Evolutionary conservation across 2,797 vertebrate species (phyloP), one percentile per base, ranked within the genome.

Genomic region (Notolepis coatsorum): DNA sequence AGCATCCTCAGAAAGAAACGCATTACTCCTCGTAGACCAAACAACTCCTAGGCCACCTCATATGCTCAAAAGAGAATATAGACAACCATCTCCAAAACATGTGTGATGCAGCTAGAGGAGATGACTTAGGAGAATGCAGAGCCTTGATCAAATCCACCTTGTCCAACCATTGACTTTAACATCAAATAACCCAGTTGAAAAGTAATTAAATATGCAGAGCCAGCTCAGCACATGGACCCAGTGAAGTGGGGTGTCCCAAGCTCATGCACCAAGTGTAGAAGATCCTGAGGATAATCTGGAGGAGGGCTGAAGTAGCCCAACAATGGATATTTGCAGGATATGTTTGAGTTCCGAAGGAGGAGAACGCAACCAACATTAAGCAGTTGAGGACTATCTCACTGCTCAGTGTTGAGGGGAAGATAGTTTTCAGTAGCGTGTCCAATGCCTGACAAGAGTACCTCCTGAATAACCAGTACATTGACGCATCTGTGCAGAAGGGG

Each of bases 391-490:
- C 13, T 1, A n/a, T 47, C 24, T 47, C 45, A 2, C 12, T 47
- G 12, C 45, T 43, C 15, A 30, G 15, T 25, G 38, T 43, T 24
- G n/a, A 68, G 23, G 35, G 43, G 5, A 61, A 68, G 18, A 47
- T 60, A 12, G 60, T 68, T 15, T 68, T 68, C 20, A 56, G 18
- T 4, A 58, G 48, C 1, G 10, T 51, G 7, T 20, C 47, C 2
- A 41, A 23, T 10, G 37, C 10, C 23, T 65, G 10, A 41, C 20
- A 2, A n/a, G 38, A 18, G 7, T 65, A 12, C 20, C 53, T 58
- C 12, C n/a, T 65, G 45, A 15, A 5, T 33, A 58, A 65, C n/a
- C 18, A 18, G 4, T 66, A 42, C 53, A 65, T 56, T 5, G 42
- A 33, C 45, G 9, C n/a, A n/a, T n/a, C n/a, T n/a, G n/a, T n/a